phyloP scores from a whole-genome alignment of 1,140 invertebrate genomes.

The Drosophila ambigua region DNA sequence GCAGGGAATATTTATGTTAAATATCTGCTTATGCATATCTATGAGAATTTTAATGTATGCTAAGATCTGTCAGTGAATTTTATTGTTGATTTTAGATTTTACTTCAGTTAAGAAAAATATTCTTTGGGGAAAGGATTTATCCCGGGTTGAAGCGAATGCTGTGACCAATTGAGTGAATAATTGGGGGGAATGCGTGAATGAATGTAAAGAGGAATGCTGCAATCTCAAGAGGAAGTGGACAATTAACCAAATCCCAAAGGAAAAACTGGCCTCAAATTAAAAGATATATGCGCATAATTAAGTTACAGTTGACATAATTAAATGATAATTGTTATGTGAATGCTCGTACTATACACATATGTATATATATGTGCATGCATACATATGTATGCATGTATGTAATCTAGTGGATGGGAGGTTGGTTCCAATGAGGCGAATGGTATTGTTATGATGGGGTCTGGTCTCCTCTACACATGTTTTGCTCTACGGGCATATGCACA shows the following conservation, averaged over 20 bases:
- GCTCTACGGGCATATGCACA: too few relatives aligned
- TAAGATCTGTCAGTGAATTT: too few relatives aligned
- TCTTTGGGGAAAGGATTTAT: constrained; percentile 31
- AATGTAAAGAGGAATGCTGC: constrained; percentile 38
- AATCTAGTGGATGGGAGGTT: too few relatives aligned
- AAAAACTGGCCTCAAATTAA: constrained; percentile 61
- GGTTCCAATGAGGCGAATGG: too few relatives aligned
- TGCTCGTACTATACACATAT: constrained; percentile 6
- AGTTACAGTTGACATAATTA: constrained; percentile 83
- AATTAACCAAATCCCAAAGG: constrained; percentile 65
- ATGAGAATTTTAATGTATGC: too few relatives aligned
- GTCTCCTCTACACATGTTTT: too few relatives aligned
- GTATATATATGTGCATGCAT: not conserved
- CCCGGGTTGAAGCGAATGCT: not conserved
- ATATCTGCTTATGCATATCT: too few relatives aligned
- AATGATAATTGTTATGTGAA: constrained; percentile 76
- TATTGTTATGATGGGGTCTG: too few relatives aligned
- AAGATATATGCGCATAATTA: constrained; percentile 78
- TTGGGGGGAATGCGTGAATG: constrained; percentile 3
- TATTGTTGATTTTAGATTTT: too few relatives aligned
- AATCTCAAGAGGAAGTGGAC: constrained; percentile 71
- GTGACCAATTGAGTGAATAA: constrained; percentile 9
- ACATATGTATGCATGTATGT: too few relatives aligned
- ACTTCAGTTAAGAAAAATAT: not conserved
- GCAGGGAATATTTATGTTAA: too few relatives aligned